A percentile compares a stretch with the other conserved stretches of the same genome.
phyloP scores from a whole-genome alignment of 2,797 vertebrate species.

The Chaenodraco wilsoni region DNA sequence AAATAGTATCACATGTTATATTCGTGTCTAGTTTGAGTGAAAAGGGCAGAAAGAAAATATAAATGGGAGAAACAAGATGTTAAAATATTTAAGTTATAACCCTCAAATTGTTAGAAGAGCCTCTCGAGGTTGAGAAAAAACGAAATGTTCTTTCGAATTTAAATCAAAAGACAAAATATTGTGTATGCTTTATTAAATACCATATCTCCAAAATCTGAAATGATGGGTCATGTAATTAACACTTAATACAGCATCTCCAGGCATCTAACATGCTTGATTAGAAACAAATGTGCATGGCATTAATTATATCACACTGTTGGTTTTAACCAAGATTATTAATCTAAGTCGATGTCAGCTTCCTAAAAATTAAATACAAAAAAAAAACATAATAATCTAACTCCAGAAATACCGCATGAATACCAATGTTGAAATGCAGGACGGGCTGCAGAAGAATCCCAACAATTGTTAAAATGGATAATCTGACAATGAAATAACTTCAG shows the following conservation, averaged over 20 bases:
- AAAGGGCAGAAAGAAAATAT: background rate
- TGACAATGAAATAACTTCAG: background rate
- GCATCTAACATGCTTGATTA: constrained; percentile 23
- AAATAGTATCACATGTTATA: constrained; percentile 1
- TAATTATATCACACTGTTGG: constrained; percentile 22
- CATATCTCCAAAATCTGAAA: constrained; percentile 33
- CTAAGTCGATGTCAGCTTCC: constrained; percentile 2
- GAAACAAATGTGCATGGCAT: constrained; percentile 25
- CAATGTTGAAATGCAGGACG: constrained; percentile 12
- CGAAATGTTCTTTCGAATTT: too few species aligned
- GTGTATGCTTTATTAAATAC: constrained; percentile 4
- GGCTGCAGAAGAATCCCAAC: background rate
- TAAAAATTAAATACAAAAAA: constrained; percentile 8
- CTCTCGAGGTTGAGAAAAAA: constrained; percentile 6
- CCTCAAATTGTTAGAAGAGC: background rate
- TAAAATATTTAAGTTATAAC: background rate
- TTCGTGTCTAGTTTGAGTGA: constrained; percentile 5
- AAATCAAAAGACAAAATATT: background rate
- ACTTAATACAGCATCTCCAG: constrained; percentile 23
- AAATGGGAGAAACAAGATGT: constrained; percentile 3
- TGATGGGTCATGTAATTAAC: constrained; percentile 36
- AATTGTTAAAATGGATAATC: background rate
- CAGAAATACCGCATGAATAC: constrained; percentile 18
- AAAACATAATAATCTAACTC: background rate
- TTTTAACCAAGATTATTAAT: constrained; percentile 27